These are phyloP conservation scores for Lottia scabra DNA, from an alignment of 2,888 invertebrate genomes.

Conservation along the genomic window DNA sequence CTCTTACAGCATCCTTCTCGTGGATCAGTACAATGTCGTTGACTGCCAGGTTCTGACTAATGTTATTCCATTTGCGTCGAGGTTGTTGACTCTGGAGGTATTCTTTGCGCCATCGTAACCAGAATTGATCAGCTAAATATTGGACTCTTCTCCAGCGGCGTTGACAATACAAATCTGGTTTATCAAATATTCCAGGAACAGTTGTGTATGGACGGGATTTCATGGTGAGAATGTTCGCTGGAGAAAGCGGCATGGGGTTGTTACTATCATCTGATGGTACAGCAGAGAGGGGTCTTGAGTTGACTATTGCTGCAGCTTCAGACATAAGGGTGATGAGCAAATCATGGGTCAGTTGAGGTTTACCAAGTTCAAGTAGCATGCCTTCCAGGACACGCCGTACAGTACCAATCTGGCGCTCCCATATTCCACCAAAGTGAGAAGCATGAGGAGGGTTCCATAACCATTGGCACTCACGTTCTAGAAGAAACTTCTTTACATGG, in stretches of 20 bases:
- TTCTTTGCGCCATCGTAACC: constrained; percentile 25
- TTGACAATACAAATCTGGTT: constrained; percentile 16
- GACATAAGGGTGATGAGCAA: background rate
- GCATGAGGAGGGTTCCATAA: background rate
- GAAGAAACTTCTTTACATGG: background rate
- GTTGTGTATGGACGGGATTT: constrained; percentile 5
- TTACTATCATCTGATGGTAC: constrained; percentile 21
- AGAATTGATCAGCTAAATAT: constrained; percentile 19
- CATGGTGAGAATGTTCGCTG: constrained; percentile 17
- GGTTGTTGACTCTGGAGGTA: constrained; percentile 15
- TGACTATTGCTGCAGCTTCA: background rate
- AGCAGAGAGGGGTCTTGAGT: constrained; percentile 1
- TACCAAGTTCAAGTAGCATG: background rate
- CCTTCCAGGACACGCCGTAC: background rate
- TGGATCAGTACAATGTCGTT: constrained; percentile 15
- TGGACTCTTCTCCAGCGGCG: constrained; percentile 20
- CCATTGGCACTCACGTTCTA: background rate
- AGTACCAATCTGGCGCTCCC: background rate
- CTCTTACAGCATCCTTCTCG: constrained; percentile 6
- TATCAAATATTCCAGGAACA: constrained; percentile 6
- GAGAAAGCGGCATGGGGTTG: constrained; percentile 12
- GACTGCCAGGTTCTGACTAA: background rate
- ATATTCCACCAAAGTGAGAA: background rate
- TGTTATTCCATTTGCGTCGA: constrained; percentile 22
- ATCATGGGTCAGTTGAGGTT: background rate